Evolutionary conservation across 2,888 invertebrate genomes (phyloP), one percentile per base, ranked within the genome.

Genomic region (Mactromeris polynyma): DNA sequence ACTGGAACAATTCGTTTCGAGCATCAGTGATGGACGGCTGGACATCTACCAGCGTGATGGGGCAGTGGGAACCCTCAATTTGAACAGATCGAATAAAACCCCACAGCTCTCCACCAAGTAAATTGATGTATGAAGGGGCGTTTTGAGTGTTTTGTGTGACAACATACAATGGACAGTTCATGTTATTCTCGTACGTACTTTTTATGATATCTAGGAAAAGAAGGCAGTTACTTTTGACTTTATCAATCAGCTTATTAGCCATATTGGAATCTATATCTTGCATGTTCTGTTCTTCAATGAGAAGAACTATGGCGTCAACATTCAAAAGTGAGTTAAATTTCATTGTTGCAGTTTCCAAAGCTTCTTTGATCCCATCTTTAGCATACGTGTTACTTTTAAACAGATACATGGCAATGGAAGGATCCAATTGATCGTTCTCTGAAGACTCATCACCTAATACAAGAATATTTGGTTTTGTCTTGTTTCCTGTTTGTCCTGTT

Each of bases 21-120:
- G 86, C 69, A 21, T 81, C 46, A 11, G 26, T 14, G 4, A 81
- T 17, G 19, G 73, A 86, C 2, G 86, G 81, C 26, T 86, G 86
- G 3, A 81, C 38, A 31, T 86, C 86, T 19, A 86, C 31, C 21
- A 86, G 14, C 33, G 86, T 81, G 0, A 86, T 69, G 1, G 80
- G 40, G 36, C 46, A 64, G 17, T 69, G 69, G 4, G 36, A 36
- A 4, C 42, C 81, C 31, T 86, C 86, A 17, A 69, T 21, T 36
- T 81, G 42, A 0, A 86, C 17, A 21, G 86, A 81, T 4, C 86
- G 80, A 33, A 81, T 73, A 33, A 86, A 86, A 2, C 86, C 86
- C 86, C 86, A 86, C 1, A 86, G 64, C 40, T 86, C 86, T 33
- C 38, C 38, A 40, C 86, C 86, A 21, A 85, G 21, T 14, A 79